Base-by-base conservation (phyloP, 2,888 invertebrate species). In the Chalcis sispes region DNA sequence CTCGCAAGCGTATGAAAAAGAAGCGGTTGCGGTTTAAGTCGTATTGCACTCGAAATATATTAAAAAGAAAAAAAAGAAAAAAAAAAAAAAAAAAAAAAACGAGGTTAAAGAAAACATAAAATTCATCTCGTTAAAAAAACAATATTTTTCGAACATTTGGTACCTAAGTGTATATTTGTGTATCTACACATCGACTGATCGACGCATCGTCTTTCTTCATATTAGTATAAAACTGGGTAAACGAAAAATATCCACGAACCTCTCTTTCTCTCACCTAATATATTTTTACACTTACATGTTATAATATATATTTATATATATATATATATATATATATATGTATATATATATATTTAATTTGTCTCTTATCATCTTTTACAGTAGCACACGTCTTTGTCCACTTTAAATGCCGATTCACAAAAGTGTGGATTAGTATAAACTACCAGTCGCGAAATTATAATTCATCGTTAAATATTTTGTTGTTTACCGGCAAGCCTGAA, bases 161-260 rank as follows among this genome's bases (percentile, higher is more conserved):
- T 72, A 66, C 62, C 46, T 71, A 61, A 66, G 32, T 50, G 46
- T 75, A 70, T 70, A n/a, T n/a, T n/a, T 75, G 50, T 54, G 56
- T 76, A 76, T 76, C 76, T 76, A 76, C 69, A 72, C 66, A 50
- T 61, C 20, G 64, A 72, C 72, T 62, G 58, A 29, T 27, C 48
- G 10, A 48, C 48, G 48, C 29, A 36, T n/a, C 48, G 20, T 56
- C 48, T 48, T 18, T 65, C 15, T 42, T 50, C 27, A 2, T 29
- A 29, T n/a, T 77, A 54, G 69, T 77, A 77, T 65, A 77, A 77
- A 77, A 77, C 20, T 69, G 77, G 67, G 36, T 72, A 62, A 77
- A 72, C 52, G 62, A 69, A 77, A 72, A 72, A 77, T 73, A 70
- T 77, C 23, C 56, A 62, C 50, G 25, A 67, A 72, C 18, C 27